These are phyloP conservation scores for Aphelenchoides besseyi DNA, from an alignment of 1,140 invertebrate species.

Conservation along the genomic window DNA sequence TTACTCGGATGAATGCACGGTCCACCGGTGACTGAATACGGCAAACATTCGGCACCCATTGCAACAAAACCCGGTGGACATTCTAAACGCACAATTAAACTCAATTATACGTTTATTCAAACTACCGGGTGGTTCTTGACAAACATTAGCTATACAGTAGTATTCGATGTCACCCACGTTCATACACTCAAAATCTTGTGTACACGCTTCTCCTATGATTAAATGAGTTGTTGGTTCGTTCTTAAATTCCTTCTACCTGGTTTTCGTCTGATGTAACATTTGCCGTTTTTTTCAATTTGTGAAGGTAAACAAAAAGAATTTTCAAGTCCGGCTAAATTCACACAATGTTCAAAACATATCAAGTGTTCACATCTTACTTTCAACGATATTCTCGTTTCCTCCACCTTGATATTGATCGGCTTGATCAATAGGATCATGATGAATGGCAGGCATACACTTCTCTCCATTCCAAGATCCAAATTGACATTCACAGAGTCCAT, in stretches of 20 bases:
- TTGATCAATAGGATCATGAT: background rate
- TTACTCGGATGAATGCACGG: conserved; percentile 22
- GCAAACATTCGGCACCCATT: conserved; percentile 44
- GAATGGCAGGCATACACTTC: background rate
- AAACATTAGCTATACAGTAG: conserved; percentile 43
- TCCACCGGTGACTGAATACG: conserved; percentile 34
- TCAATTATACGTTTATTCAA: background rate
- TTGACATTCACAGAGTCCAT: conserved; percentile 17
- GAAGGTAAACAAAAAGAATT: conserved; percentile 15
- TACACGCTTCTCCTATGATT: conserved; percentile 34
- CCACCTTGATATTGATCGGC: background rate
- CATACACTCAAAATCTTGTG: conserved; percentile 40
- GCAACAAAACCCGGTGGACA: conserved; percentile 41
- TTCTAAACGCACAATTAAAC: conserved; percentile 35
- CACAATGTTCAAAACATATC: no score
- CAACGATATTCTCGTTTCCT: conserved; percentile 23
- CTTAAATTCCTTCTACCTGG: no score
- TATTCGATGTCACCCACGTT: conserved; percentile 38
- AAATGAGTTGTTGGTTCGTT: no score
- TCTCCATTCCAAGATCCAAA: conserved; percentile 13
- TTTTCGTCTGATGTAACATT: conserved; percentile 31
- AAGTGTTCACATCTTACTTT: conserved; percentile 11
- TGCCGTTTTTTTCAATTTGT: conserved; percentile 29
- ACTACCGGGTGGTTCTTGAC: conserved; percentile 38
- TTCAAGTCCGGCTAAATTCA: conserved; percentile 20